phyloP scores from a whole-genome alignment of 2,888 invertebrate species.

The Caenorhabditis wallacei region DNA sequence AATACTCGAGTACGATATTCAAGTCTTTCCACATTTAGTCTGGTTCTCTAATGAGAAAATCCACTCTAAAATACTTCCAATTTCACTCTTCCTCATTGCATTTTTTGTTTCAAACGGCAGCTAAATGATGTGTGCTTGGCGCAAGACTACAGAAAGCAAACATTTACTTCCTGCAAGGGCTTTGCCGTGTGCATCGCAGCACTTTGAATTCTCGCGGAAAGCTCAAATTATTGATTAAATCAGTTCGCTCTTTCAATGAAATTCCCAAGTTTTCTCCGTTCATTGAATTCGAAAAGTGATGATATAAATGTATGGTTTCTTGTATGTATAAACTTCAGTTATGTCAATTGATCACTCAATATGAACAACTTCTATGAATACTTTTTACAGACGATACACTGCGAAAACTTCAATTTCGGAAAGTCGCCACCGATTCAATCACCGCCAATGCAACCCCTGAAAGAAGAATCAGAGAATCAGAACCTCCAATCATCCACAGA shows the following conservation, averaged over 20 bases:
- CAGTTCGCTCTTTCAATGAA: background rate
- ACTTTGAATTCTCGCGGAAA: slow-evolving; percentile 30
- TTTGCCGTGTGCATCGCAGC: slow-evolving; percentile 3
- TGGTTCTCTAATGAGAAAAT: background rate
- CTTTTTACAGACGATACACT: slow-evolving; percentile 27
- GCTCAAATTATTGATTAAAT: slow-evolving; percentile 33
- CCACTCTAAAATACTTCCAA: background rate
- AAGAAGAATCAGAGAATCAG: slow-evolving; percentile 28
- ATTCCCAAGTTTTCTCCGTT: background rate
- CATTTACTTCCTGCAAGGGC: slow-evolving; percentile 14
- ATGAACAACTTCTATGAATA: background rate
- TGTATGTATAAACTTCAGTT: too few relatives aligned
- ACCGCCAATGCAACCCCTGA: slow-evolving; percentile 5
- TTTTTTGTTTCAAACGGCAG: slow-evolving; percentile 52
- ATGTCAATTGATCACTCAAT: too few relatives aligned
- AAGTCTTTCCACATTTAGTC: background rate
- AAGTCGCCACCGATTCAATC: background rate
- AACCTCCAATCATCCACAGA: background rate
- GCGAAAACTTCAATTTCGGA: slow-evolving; percentile 6
- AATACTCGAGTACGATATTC: too few relatives aligned
- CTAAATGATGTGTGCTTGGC: slow-evolving; percentile 46
- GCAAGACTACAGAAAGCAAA: slow-evolving; percentile 37
- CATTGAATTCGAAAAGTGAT: slow-evolving; percentile 3
- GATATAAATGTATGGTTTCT: background rate
- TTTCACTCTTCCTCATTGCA: background rate